phyloP scores from a whole-genome alignment of 1,140 invertebrate genomes.

The Euura lappo region DNA sequence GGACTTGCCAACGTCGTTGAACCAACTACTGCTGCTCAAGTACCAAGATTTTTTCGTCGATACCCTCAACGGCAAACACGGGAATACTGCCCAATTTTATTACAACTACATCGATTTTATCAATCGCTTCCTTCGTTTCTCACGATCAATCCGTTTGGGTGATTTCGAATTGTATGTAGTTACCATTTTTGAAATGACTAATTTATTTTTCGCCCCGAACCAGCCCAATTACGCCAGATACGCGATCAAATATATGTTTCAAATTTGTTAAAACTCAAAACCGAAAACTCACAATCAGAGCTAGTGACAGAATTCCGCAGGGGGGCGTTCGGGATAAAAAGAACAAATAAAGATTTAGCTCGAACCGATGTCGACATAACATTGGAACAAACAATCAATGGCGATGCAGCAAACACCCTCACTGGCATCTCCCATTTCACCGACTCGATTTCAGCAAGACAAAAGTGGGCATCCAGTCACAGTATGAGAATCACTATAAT shows the following conservation, averaged over 20 bases:
- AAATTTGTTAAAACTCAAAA: no score
- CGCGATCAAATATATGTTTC: slow-evolving; percentile 21
- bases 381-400: slow-evolving; percentile 33
- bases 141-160: slow-evolving; percentile 34
- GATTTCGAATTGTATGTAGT: slow-evolving; percentile 40
- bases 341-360: no score
- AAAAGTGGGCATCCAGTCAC: no score
- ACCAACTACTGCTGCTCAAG: slow-evolving; percentile 14
- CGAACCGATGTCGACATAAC: no score
- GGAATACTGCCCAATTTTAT: slow-evolving; percentile 44
- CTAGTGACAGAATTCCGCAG: no score
- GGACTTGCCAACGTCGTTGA: neutral
- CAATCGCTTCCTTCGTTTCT: slow-evolving; percentile 31
- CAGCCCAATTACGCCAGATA: slow-evolving; percentile 43
- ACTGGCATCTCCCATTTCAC: no score
- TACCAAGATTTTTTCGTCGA: slow-evolving; percentile 21
- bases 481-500: no score
- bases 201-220: slow-evolving; percentile 41
- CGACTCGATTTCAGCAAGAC: no score
- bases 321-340: no score
- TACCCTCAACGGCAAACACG: slow-evolving; percentile 34
- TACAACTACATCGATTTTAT: slow-evolving; percentile 35
- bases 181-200: slow-evolving; percentile 32
- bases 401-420: slow-evolving; percentile 20
- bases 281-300: no score